Percentiles rank a stretch among this genome's conserved stretches.
Evolutionary conservation across 2,888 invertebrate species (phyloP).

Genomic region (Cepaea hortensis): DNA sequence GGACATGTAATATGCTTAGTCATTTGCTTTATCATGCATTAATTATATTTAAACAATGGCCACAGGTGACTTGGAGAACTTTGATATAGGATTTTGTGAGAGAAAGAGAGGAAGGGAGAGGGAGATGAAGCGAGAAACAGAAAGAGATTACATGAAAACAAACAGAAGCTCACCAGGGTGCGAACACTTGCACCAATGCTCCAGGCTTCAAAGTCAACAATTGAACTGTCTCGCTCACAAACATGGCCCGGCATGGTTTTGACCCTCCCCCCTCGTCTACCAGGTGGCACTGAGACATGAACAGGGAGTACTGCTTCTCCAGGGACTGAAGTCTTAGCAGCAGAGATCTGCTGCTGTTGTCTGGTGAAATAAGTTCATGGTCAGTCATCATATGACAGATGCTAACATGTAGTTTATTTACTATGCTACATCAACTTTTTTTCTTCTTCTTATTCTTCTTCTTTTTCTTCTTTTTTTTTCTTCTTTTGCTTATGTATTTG

Average conservation of each 20-base stretch:
- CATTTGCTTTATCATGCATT: no score
- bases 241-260: constrained; percentile 52
- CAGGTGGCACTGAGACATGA: constrained; percentile 52
- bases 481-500: no score
- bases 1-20: no score
- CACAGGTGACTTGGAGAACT: not conserved
- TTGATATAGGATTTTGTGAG: no score
- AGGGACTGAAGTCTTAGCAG: constrained; percentile 55
- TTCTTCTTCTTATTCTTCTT: no score
- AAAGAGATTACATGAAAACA: not conserved
- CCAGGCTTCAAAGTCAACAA: constrained; percentile 55
- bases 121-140: not conserved
- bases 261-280: not conserved
- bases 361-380: not conserved
- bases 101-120: no score
- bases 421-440: no score
- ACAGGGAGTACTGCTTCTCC: constrained; percentile 58
- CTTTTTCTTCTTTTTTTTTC: no score
- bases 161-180: constrained; percentile 59
- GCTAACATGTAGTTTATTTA: no score
- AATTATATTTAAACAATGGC: no score
- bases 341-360: constrained; percentile 9
- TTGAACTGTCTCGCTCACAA: constrained; percentile 55
- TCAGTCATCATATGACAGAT: no score
- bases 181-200: constrained; percentile 57